Evolutionary conservation across 2,113 vertebrate species (phyloP), one percentile per base, ranked within the genome.

Genomic region (Tachysurus fulvidraco): DNA sequence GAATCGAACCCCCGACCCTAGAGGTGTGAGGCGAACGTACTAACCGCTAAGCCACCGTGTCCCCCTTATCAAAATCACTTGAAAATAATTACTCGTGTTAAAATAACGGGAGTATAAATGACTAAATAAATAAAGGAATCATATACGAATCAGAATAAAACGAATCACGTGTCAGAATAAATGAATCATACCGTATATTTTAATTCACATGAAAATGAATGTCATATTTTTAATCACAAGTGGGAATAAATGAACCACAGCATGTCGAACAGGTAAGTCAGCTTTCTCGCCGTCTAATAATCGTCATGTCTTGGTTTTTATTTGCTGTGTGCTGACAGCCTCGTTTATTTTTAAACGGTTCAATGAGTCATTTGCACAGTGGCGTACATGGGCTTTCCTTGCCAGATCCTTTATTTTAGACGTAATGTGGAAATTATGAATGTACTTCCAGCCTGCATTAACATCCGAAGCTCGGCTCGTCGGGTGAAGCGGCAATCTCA

Each of bases 401-500:
- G 69, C 41, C 8, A 84, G 88, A 87, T 60, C n/a, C 30, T 76
- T 87, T 30, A 65, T 74, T 86, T 86, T 71, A 60, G 69, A 52
- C 52, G 21, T 44, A 21, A 65, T 76, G 50, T 59, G 28, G 85
- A 86, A 84, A 50, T 65, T 60, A 84, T 60, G 17, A 50, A 73
- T n/a, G 57, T 30, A 82, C 77, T 54, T 88, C 59, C 76, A 62
- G 85, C 86, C 85, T 88, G 79, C 78, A 2, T 52, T 52, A 65
- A 87, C 87, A 73, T 87, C 85, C 55, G 80, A 91, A 83, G 50
- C 81, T 44, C 79, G 25, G 89, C 91, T 90, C 44, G 87, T 90
- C 88, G 86, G 65, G 25, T 19, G 41, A 44, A 89, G 88, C 85
- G 73, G 67, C 44, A 41, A 85, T 91, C 87, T 16, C 52, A 46